Percentiles rank a stretch among this genome's conserved stretches.
Conservation (phyloP, 2,888 invertebrate genomes). For the Prostheceraeus crozeri region DNA sequence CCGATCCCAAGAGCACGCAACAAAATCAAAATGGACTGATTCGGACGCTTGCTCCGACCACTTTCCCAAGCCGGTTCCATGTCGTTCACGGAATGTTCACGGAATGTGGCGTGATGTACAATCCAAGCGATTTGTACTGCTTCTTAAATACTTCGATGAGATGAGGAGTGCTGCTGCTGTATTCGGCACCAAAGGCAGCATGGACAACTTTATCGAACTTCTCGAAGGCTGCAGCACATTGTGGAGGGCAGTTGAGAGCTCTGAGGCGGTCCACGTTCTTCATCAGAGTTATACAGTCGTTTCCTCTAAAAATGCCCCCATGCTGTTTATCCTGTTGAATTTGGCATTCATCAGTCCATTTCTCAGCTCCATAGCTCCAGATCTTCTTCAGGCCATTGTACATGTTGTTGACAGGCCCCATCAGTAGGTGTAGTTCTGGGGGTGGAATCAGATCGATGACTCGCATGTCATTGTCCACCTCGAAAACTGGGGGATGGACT, state of each 20-base stretch:
- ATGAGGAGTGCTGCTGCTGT: neutral
- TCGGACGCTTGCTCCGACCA: constrained; percentile 24
- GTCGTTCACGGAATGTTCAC: neutral
- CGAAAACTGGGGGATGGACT: too few species aligned
- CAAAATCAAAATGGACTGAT: constrained; percentile 11
- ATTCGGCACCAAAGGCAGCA: constrained; percentile 5
- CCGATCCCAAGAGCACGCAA: constrained; percentile 3
- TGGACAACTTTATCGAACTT: neutral
- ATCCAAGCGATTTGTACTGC: neutral
- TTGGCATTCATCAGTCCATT: neutral
- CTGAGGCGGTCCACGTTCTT: neutral
- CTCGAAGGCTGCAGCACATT: constrained; percentile 8
- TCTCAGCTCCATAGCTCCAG: constrained; percentile 16
- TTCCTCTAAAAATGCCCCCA: constrained; percentile 11
- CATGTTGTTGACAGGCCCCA: constrained; percentile 9
- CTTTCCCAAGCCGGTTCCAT: neutral
- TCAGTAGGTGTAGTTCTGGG: constrained; percentile 3
- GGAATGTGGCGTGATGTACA: constrained; percentile 11
- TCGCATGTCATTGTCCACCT: neutral
- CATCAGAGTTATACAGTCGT: constrained; percentile 9
- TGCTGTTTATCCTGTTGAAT: neutral
- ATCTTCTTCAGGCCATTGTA: constrained; percentile 16
- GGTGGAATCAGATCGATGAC: too few species aligned
- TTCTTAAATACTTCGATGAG: neutral
- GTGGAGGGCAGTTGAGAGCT: neutral